Conservation (phyloP, 2,888 invertebrate genomes). For the Habroteleia sp. region DNA sequence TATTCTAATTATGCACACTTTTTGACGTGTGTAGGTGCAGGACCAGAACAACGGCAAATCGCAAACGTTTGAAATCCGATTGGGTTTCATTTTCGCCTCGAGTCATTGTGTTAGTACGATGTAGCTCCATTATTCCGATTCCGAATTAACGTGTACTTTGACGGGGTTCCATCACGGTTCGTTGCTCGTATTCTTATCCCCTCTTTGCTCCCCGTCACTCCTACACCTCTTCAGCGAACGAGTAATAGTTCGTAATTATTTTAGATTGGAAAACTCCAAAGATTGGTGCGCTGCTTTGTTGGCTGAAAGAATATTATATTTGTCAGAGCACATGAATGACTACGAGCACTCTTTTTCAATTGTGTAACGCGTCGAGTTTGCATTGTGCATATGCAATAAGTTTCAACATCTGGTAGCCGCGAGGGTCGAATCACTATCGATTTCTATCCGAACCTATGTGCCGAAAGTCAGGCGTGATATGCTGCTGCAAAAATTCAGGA, state of each 20-base stretch:
- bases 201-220: neutral
- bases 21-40: too few species aligned
- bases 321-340: neutral
- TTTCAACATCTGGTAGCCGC: too few species aligned
- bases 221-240: neutral
- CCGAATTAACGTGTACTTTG: conserved; percentile 15
- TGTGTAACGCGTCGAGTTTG: too few species aligned
- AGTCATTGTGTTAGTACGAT: neutral
- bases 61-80: conserved; percentile 9
- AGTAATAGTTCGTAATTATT: neutral
- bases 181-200: conserved; percentile 8
- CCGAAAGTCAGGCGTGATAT: too few species aligned
- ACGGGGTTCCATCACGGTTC: conserved; percentile 6
- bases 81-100: conserved; percentile 4
- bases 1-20: too few species aligned
- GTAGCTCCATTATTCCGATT: conserved; percentile 6
- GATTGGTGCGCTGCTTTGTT: neutral
- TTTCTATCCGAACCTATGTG: too few species aligned
- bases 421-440: too few species aligned
- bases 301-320: neutral
- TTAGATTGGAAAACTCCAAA: neutral
- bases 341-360: too few species aligned
- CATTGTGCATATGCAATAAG: too few species aligned
- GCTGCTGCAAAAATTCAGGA: too few species aligned
- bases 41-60: conserved; percentile 5